A percentile compares a stretch with the other conserved stretches of the same genome.
These are phyloP conservation scores for Lacerta agilis DNA, from an alignment of 2,797 vertebrate species.

Conservation along the genomic window DNA sequence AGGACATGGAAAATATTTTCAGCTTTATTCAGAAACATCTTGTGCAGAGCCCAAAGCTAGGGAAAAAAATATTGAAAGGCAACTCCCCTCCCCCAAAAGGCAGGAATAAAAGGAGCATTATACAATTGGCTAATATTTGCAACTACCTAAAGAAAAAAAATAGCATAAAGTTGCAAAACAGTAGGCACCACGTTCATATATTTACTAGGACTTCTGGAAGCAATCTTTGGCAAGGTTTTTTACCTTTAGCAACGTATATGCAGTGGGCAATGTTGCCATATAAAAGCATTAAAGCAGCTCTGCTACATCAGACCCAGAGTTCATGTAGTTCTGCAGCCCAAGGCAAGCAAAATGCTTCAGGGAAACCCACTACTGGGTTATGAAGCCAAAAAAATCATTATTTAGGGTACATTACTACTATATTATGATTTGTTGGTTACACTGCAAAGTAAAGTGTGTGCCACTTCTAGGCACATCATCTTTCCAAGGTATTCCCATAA, in stretches of 20 bases:
- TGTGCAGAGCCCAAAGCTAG: slow-evolving; percentile 10
- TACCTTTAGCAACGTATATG: background rate
- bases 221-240: background rate
- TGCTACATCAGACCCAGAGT: background rate
- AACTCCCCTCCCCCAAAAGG: background rate
- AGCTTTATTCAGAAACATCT: background rate
- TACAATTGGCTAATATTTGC: slow-evolving; percentile 46
- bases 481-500: slow-evolving; percentile 58
- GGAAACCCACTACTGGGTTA: background rate
- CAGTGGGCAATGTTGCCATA: background rate
- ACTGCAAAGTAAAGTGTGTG: background rate
- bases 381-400: too few relatives aligned
- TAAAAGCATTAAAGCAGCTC: too few relatives aligned
- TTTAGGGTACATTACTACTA: too few relatives aligned
- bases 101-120: slow-evolving; percentile 41
- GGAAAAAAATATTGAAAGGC: background rate
- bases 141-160: slow-evolving; percentile 41
- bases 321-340: background rate
- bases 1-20: background rate
- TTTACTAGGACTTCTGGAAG: slow-evolving; percentile 34
- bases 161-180: slow-evolving; percentile 15
- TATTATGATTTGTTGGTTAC: background rate
- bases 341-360: background rate
- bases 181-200: background rate
- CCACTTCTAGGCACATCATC: slow-evolving; percentile 48